These are phyloP conservation scores for Mormyrus proboscirostris DNA, from an alignment of 2,797 vertebrate genomes.

Conservation along the genomic window DNA sequence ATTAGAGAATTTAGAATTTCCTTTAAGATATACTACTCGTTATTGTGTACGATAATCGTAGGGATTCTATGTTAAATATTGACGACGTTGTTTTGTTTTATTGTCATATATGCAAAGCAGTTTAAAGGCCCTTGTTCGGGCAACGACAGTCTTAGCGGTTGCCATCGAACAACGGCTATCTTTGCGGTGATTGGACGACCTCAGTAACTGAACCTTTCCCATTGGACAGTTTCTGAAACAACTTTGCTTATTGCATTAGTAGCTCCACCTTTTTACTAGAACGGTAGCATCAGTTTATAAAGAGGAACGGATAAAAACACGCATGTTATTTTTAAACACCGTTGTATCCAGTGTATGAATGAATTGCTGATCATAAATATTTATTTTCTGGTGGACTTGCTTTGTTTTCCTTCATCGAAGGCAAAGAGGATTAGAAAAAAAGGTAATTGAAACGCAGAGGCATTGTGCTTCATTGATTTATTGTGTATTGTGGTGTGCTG, in stretches of 20 bases:
- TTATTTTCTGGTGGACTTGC: constrained; percentile 24
- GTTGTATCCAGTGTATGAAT: constrained; percentile 28
- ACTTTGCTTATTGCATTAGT: constrained; percentile 49
- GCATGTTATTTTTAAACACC: constrained; percentile 29
- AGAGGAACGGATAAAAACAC: constrained; percentile 38
- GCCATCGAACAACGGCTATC: constrained; percentile 32
- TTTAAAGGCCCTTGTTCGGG: constrained; percentile 51
- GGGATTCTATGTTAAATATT: neutral
- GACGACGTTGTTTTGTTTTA: neutral
- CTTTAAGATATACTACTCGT: neutral
- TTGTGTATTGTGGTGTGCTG: constrained; percentile 37
- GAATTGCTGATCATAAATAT: constrained; percentile 22
- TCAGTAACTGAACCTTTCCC: constrained; percentile 21
- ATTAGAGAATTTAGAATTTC: neutral
- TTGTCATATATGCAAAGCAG: neutral
- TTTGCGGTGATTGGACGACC: constrained; percentile 49
- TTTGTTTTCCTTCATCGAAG: constrained; percentile 24
- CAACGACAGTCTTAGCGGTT: constrained; percentile 43
- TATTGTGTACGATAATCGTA: neutral
- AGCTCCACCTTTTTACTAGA: constrained; percentile 39
- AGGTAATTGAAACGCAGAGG: constrained; percentile 46
- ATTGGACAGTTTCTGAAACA: constrained; percentile 51
- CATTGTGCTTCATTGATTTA: constrained; percentile 16
- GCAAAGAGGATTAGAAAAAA: constrained; percentile 24
- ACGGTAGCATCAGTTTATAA: constrained; percentile 51